Conservation (phyloP, 1,140 invertebrate species). For the Anastatus disparis region DNA sequence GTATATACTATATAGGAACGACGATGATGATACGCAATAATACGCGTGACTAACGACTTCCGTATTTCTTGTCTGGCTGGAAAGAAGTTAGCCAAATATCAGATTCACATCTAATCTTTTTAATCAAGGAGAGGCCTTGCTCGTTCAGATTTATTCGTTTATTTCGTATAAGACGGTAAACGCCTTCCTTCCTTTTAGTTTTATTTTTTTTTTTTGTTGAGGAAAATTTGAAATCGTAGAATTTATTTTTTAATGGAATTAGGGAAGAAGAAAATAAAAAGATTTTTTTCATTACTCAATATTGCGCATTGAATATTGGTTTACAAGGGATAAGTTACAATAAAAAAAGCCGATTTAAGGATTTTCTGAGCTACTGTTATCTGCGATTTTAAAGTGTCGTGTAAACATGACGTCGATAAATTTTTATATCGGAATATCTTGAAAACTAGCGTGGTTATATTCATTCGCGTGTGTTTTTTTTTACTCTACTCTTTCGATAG, state of each 20-base stretch:
- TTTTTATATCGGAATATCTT: constrained; percentile 13
- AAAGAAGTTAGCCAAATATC: constrained; percentile 16
- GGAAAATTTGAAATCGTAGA: background rate
- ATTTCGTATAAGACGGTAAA: no score
- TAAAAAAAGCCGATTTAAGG: background rate
- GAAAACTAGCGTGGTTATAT: constrained; percentile 7
- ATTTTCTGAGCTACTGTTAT: constrained; percentile 4
- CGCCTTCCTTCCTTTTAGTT: no score
- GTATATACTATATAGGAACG: no score
- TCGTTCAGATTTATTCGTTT: background rate
- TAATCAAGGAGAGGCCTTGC: constrained; percentile 20
- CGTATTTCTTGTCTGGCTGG: no score
- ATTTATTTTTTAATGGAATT: background rate
- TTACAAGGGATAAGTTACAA: background rate
- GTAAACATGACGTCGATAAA: constrained; percentile 21
- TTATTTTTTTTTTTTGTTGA: constrained; percentile 13
- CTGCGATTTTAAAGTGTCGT: background rate
- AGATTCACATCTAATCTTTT: constrained; percentile 22
- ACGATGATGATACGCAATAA: constrained; percentile 32
- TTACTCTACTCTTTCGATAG: no score
- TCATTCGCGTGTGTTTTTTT: no score
- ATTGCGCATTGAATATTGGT: background rate
- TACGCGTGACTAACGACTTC: constrained; percentile 27
- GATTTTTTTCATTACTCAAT: background rate
- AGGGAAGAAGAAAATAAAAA: no score